Base-by-base conservation (phyloP, 1,140 invertebrate species). In the Tetragonula clypearis region DNA sequence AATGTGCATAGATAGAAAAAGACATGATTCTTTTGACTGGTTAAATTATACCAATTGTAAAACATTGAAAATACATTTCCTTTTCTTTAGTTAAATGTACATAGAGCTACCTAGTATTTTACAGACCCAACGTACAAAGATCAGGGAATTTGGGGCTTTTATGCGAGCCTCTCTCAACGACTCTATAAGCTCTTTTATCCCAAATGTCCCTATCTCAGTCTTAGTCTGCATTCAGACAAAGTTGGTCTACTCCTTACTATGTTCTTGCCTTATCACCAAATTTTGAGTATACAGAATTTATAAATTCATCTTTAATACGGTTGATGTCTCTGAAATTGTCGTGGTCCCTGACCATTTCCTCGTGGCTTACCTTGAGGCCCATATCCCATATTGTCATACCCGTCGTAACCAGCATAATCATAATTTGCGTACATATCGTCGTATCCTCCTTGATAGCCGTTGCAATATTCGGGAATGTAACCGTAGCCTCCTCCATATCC, bases 321-420 rank as follows among this genome's bases (percentile, higher is more conserved):
- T 89, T 95, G 94, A 90, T 95, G 95, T 94, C 95, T 93, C 87
- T 95, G 95, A 90, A 95, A 95, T 83, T 95, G 95, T 88, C 95
- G 94, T 6, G 93, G 94, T 71, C 93, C 95, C 75, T 93, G 94
- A 88, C 92, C 94, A 77, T 93, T 94, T 84, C 94, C 95, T 91
- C 93, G 88, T 35, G 93, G 95, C 88, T 95, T 95, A 73, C 92
- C 93, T 68, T 87, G 91, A 23, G 90, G 91, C 17, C 90, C 87
- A 56, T 95, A 95, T 77, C 93, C 94, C 92, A 94, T 93, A 66
- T 93, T 94, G 56, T 94, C 94, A 62, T 94, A 94, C 30, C 92
- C 93, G 19, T 95, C 94, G 58, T 93, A 95, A 14, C 93, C 93
- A 14, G 93, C 66, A 15, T 95, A 95, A 82, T 95, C 94, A 76